Evolutionary conservation across 2,797 vertebrate genomes (phyloP).

Genomic region (Loris lydekkerianus): DNA sequence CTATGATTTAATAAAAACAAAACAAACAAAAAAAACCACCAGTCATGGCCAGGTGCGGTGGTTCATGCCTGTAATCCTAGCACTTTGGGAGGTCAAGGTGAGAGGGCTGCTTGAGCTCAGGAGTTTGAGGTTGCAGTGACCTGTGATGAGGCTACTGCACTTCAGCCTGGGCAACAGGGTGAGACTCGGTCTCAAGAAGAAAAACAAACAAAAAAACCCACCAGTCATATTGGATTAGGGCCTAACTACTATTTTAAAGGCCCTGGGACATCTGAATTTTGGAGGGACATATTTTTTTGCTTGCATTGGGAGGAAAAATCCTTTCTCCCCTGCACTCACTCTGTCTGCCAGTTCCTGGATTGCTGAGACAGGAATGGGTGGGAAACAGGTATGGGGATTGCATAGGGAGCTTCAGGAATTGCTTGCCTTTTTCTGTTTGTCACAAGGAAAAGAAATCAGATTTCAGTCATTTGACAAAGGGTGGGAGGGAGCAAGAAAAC

Average conservation of each 20-base stretch:
- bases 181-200: neutral
- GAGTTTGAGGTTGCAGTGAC: neutral
- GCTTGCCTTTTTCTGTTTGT: slow-evolving; percentile 16
- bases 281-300: neutral
- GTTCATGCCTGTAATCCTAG: neutral
- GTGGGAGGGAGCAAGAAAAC: neutral
- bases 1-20: too few relatives aligned
- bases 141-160: neutral
- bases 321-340: neutral
- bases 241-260: neutral
- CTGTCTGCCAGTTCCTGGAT: neutral
- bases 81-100: neutral
- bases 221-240: neutral
- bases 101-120: neutral
- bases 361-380: neutral
- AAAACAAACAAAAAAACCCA: neutral
- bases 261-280: neutral
- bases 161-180: neutral
- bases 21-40: neutral
- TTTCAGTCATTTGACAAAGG: neutral
- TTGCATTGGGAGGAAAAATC: neutral
- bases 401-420: neutral
- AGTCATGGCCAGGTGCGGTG: neutral
- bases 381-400: neutral
- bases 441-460: slow-evolving; percentile 52